Evolutionary conservation across 2,797 vertebrate species (phyloP), one percentile per base, ranked within the genome.

Genomic region (Gobionotothen gibberifrons): DNA sequence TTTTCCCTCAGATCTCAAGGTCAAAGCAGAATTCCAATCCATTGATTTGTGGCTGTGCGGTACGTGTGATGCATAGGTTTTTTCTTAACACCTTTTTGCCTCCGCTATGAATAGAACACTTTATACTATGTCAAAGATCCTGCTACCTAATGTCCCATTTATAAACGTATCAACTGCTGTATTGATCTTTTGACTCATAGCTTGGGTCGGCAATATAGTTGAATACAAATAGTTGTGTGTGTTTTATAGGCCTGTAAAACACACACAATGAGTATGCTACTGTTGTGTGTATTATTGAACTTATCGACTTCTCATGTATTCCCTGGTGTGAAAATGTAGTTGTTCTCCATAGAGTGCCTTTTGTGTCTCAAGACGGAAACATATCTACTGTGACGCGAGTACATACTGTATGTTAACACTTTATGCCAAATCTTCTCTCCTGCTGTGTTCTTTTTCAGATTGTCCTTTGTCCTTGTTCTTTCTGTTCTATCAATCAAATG

Each of bases 1-100:
- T 84, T 80, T 36, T 71, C 78, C 55, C 53, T 74, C 75, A 68
- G 60, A 84, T 80, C 55, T 79, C 87, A 91, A 92, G 91, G 90
- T 93, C 82, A 86, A 58, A 76, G 61, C 59, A 5, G 77, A 72
- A 83, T 69, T 79, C 32, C 66, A 65, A 36, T 65, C 40, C 72
- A 83, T 80, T 83, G 86, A 87, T 87, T 84, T 66, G 67, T 52
- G 51, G 55, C 69, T 52, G 74, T 7, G 19, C 36, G 15, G 17
- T 55, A 82, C 61, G 57, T 85, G 82, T 72, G 36, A 12, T 68
- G 85, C 84, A 84, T 83, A 78, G 39, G 43, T 39, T 44, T 76
- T 39, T 48, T 65, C 48, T 7, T 29, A 65, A 48, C 49, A 26
- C n/a, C 57, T 64, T 39, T 46, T 29, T 62, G 29, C 44, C 2